Evolutionary conservation across 2,113 vertebrate genomes (phyloP).

Genomic region (Herpetotheres cachinnans): DNA sequence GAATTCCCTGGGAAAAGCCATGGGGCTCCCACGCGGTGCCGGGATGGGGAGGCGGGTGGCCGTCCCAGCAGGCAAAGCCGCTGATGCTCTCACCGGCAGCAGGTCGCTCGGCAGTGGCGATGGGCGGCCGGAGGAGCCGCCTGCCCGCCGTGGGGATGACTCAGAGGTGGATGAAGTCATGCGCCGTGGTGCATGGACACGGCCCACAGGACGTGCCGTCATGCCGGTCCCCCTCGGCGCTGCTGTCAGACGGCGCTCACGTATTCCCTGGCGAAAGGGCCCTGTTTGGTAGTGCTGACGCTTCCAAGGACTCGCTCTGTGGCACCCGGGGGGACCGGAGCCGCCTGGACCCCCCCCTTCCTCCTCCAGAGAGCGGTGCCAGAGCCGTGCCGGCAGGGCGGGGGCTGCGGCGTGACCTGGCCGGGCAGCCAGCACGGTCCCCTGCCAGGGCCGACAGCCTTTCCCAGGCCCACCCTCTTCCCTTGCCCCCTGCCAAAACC

Average conservation of each 20-base stretch:
- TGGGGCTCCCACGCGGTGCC: rapidly evolving
- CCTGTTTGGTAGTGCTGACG: neutral
- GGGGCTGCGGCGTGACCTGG: neutral
- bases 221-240: neutral
- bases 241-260: neutral
- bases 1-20: neutral
- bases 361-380: rapidly evolving
- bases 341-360: neutral
- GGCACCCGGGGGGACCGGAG: neutral
- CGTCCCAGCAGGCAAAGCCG: neutral
- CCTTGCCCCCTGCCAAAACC: constrained; percentile 37
- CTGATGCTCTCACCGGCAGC: rapidly evolving
- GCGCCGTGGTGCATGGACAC: neutral
- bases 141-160: neutral
- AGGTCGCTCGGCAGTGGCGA: neutral
- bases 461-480: constrained; percentile 62
- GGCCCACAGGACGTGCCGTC: neutral
- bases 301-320: neutral
- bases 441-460: neutral
- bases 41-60: neutral
- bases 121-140: neutral
- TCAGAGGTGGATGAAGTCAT: constrained; percentile 44
- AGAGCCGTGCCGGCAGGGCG: neutral
- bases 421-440: rapidly evolving
- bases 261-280: neutral